phyloP scores from a whole-genome alignment of 2,113 vertebrate species.

The Garra rufa region DNA sequence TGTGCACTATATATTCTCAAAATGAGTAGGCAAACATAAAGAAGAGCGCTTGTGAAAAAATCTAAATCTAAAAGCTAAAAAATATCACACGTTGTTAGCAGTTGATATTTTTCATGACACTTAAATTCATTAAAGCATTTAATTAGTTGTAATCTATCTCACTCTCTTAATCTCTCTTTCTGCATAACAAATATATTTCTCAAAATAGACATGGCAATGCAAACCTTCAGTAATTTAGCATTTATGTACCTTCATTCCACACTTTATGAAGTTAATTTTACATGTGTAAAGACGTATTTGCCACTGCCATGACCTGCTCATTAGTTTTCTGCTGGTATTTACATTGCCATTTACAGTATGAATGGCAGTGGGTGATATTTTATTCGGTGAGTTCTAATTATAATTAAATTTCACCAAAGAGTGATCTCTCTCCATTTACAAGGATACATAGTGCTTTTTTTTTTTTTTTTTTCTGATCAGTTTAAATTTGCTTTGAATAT shows the following conservation, averaged over 20 bases:
- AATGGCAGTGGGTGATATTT: slow-evolving; percentile 24
- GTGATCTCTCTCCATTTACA: neutral
- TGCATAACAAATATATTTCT: neutral
- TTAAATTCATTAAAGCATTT: neutral
- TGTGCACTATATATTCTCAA: neutral
- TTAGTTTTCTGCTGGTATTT: neutral
- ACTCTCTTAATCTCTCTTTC: neutral
- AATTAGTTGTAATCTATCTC: neutral
- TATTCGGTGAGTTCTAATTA: neutral
- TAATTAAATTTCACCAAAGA: neutral
- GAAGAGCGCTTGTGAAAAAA: no score
- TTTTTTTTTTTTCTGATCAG: neutral
- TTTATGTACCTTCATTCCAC: neutral
- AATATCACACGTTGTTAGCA: neutral
- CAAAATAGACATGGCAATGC: neutral
- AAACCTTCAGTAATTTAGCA: neutral
- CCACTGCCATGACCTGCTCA: neutral
- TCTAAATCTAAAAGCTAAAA: no score
- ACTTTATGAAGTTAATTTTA: neutral
- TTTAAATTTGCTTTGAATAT: neutral
- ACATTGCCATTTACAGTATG: slow-evolving; percentile 1
- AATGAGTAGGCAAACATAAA: neutral
- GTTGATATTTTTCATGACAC: neutral
- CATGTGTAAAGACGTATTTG: neutral
- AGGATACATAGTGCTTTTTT: neutral